Evolutionary conservation across 2,113 vertebrate genomes (phyloP).

Genomic region (Melanocharis versteri): DNA sequence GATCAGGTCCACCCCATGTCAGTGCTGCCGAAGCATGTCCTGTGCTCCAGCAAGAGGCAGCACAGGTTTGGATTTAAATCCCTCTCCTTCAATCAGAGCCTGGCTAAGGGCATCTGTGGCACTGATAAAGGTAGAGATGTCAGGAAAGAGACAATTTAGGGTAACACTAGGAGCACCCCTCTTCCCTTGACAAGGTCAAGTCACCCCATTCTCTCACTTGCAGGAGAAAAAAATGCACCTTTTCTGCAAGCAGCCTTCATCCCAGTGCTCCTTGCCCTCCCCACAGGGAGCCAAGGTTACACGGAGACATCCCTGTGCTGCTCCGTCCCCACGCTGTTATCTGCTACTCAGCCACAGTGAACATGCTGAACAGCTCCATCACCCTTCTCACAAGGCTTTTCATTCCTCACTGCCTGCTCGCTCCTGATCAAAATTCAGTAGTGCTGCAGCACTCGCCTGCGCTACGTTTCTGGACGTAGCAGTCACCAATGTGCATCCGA

Average conservation of each 20-base stretch:
- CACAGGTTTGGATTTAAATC: background rate
- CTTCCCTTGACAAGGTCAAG: background rate
- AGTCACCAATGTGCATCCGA: background rate
- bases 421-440: constrained; percentile 25
- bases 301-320: background rate
- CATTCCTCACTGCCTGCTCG: background rate
- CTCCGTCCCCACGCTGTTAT: accelerated
- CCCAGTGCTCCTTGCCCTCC: accelerated
- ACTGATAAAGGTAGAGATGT: background rate
- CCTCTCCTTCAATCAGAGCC: background rate
- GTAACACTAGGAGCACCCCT: background rate
- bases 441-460: background rate
- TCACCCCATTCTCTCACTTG: background rate
- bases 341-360: background rate
- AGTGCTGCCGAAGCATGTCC: background rate
- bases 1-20: accelerated
- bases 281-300: background rate
- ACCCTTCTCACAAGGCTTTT: background rate
- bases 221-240: background rate
- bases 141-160: background rate
- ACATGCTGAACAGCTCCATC: background rate
- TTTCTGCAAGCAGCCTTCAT: background rate
- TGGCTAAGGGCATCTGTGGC: background rate
- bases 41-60: background rate
- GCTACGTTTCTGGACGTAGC: background rate